A percentile compares a stretch with the other conserved stretches of the same genome.
Evolutionary conservation across 2,797 vertebrate genomes (phyloP).

Genomic region (Columba guinea): DNA sequence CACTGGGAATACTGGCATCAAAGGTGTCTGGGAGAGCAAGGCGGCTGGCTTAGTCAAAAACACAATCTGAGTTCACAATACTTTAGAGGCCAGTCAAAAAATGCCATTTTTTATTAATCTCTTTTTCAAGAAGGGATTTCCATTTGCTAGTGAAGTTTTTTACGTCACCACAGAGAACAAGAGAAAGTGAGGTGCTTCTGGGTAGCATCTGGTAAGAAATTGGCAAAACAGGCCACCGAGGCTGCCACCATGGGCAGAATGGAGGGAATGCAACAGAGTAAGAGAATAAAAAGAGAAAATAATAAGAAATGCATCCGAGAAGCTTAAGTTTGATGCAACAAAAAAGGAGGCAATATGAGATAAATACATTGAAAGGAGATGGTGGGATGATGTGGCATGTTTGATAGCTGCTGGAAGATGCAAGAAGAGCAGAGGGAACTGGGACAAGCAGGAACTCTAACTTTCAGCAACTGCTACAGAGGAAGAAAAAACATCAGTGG

Average conservation of each 20-base stretch:
- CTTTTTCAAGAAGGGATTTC: background rate
- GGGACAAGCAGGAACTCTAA: background rate
- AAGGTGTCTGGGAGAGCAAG: background rate
- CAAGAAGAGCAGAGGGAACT: background rate
- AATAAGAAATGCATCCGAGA: background rate
- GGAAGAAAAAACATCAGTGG: background rate
- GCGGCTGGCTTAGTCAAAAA: background rate
- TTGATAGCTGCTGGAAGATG: background rate
- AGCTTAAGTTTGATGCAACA: background rate
- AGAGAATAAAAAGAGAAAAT: background rate
- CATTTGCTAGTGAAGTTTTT: background rate
- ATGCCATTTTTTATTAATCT: accelerated
- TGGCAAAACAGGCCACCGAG: background rate
- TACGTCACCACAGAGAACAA: background rate
- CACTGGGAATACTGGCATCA: background rate
- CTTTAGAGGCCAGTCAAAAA: background rate
- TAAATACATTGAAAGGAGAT: background rate
- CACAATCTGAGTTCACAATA: background rate
- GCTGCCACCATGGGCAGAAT: background rate
- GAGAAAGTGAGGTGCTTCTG: background rate
- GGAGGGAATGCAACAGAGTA: background rate
- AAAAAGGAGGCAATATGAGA: background rate
- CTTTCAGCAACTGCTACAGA: background rate
- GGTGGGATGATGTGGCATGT: background rate
- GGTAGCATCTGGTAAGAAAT: background rate